Evolutionary conservation across 2,797 vertebrate species (phyloP).

Genomic region (Cottoperca gobio): DNA sequence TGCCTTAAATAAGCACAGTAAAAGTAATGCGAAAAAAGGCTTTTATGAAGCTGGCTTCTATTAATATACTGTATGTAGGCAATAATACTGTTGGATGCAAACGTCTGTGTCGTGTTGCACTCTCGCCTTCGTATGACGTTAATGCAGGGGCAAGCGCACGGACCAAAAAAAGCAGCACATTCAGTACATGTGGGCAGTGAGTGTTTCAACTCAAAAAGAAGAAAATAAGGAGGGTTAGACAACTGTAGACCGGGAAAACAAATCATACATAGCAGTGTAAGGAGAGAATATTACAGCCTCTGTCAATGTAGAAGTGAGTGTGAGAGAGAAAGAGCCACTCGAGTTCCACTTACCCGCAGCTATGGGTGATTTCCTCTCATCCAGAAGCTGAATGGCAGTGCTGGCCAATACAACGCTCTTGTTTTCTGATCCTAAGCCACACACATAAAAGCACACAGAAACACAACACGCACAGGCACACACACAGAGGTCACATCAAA

Average conservation of each 20-base stretch:
- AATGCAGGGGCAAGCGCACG: constrained; percentile 19
- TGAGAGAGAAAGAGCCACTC: constrained; percentile 47
- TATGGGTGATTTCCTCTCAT: constrained; percentile 97
- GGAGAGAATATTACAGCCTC: constrained; percentile 29
- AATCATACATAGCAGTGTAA: constrained; percentile 21
- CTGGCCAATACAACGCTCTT: constrained; percentile 97
- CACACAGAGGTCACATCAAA: constrained; percentile 46
- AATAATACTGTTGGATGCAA: constrained; percentile 28
- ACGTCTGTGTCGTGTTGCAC: constrained; percentile 6
- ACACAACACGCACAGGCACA: constrained; percentile 27
- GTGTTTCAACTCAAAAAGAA: constrained; percentile 38
- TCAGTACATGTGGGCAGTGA: constrained; percentile 55
- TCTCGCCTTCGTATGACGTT: constrained; percentile 10
- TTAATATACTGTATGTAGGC: constrained; percentile 33
- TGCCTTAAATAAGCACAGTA: constrained; percentile 41
- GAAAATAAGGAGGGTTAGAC: constrained; percentile 29
- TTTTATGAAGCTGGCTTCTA: constrained; percentile 40
- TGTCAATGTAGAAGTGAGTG: constrained; percentile 39
- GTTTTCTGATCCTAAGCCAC: constrained; percentile 89
- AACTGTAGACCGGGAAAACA: constrained; percentile 34
- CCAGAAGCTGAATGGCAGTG: constrained; percentile 95
- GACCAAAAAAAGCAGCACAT: constrained; percentile 38
- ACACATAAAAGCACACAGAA: constrained; percentile 35
- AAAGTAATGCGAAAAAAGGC: constrained; percentile 17
- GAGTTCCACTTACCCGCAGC: constrained; percentile 90